Evolutionary conservation across 1,140 invertebrate species (phyloP).

Genomic region (Zaprionus davidi): DNA sequence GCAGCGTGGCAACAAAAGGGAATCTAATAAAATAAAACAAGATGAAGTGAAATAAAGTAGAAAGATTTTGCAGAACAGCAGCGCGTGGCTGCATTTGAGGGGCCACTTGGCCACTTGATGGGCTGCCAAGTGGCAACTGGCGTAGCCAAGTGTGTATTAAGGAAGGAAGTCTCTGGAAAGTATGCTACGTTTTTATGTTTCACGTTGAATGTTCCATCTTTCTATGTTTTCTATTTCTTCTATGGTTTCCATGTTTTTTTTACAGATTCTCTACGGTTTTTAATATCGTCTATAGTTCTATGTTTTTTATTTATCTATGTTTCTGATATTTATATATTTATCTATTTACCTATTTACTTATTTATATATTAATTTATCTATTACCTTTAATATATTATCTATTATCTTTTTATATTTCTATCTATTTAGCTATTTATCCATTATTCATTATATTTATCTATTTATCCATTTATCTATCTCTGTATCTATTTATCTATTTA

Average conservation of each 20-base stretch:
- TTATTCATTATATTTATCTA: too few relatives aligned
- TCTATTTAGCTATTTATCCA: too few relatives aligned
- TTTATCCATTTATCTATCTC: too few relatives aligned
- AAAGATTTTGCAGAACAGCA: constrained; percentile 10
- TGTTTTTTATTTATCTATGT: too few relatives aligned
- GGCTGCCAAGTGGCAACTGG: constrained; percentile 27
- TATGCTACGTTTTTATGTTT: neutral
- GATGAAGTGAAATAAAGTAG: constrained; percentile 13
- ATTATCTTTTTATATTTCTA: too few relatives aligned
- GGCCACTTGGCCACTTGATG: constrained; percentile 28
- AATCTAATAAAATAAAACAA: constrained; percentile 11
- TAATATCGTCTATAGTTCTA: neutral
- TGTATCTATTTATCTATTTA: too few relatives aligned
- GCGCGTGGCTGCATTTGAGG: constrained; percentile 35
- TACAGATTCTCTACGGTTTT: neutral
- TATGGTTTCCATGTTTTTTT: neutral
- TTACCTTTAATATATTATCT: too few relatives aligned
- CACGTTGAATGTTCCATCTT: neutral
- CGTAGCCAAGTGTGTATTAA: neutral
- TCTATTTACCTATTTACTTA: too few relatives aligned
- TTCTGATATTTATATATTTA: too few relatives aligned
- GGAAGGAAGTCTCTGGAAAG: too few relatives aligned
- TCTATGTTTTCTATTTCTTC: neutral
- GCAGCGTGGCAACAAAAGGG: constrained; percentile 3
- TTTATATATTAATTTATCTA: too few relatives aligned